Evolutionary conservation across 2,888 invertebrate species (phyloP).

Genomic region (Rhamphomyia laevipes): DNA sequence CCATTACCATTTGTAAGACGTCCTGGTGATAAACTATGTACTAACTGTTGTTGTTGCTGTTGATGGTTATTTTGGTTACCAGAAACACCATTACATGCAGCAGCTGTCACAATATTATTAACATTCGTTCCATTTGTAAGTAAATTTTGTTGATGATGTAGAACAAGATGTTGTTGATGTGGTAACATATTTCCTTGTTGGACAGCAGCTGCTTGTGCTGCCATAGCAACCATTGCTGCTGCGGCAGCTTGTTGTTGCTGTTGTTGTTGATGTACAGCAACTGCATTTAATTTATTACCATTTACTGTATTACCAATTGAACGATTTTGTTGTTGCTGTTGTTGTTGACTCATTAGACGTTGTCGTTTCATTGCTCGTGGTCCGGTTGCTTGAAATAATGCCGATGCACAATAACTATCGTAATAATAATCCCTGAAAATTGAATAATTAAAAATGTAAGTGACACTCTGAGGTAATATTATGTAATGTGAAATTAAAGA

Average conservation of each 20-base stretch:
- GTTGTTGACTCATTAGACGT: conserved; percentile 33
- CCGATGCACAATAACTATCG: conserved; percentile 40
- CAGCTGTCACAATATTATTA: conserved; percentile 17
- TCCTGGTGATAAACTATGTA: not conserved
- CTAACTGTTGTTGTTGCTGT: conserved; percentile 16
- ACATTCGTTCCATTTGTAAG: conserved; percentile 10
- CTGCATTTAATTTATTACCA: conserved; percentile 27
- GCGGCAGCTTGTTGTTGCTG: conserved; percentile 19
- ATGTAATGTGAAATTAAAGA: too few relatives aligned
- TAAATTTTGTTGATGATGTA: conserved; percentile 15
- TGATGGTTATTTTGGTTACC: conserved; percentile 17
- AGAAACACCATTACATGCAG: conserved; percentile 28
- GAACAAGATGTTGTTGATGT: conserved; percentile 24
- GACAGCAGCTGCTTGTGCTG: conserved; percentile 22
- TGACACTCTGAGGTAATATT: too few relatives aligned
- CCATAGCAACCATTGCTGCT: conserved; percentile 26
- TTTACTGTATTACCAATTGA: conserved; percentile 24
- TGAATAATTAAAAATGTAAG: conserved; percentile 17
- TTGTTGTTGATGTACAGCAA: conserved; percentile 26
- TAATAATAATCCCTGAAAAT: conserved; percentile 47
- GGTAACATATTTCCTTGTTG: conserved; percentile 17
- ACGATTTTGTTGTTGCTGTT: conserved; percentile 23
- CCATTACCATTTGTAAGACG: conserved; percentile 12
- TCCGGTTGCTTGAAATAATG: conserved; percentile 30
- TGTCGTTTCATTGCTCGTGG: conserved; percentile 37